These are phyloP conservation scores for Melinaea menophilus DNA, from an alignment of 2,888 invertebrate species.

Conservation along the genomic window DNA sequence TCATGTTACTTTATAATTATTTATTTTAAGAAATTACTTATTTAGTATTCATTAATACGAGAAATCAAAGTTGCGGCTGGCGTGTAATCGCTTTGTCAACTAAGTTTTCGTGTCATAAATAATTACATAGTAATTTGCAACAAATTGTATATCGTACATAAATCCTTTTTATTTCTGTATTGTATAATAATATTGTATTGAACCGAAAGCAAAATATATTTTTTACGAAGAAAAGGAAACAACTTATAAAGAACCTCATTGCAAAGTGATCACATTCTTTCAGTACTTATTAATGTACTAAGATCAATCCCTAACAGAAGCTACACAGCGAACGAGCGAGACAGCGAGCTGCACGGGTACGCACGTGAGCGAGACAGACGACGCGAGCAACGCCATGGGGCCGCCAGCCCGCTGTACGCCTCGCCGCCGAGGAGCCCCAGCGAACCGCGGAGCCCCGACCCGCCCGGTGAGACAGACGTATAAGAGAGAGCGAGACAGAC, in stretches of 20 bases:
- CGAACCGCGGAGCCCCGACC: slow-evolving; percentile 25
- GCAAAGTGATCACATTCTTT: background rate
- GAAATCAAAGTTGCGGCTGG: no score
- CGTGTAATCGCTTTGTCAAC: no score
- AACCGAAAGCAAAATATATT: no score
- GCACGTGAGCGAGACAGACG: slow-evolving; percentile 52
- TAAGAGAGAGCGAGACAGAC: background rate
- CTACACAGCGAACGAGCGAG: slow-evolving; percentile 63
- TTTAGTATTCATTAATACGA: no score
- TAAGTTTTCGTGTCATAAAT: no score
- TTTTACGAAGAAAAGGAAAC: no score
- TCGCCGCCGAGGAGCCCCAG: slow-evolving; percentile 81
- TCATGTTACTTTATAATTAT: no score
- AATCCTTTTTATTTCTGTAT: no score
- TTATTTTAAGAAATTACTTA: no score
- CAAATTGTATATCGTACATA: no score
- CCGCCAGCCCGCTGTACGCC: slow-evolving; percentile 84
- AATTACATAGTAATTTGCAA: no score
- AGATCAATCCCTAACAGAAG: slow-evolving; percentile 42
- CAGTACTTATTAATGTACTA: background rate
- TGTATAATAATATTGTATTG: no score
- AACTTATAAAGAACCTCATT: background rate
- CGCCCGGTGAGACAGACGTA: background rate
- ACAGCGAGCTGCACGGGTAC: slow-evolving; percentile 56
- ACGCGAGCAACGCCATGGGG: slow-evolving; percentile 81